Conservation (phyloP, 2,113 vertebrate species). For the Menura novaehollandiae region DNA sequence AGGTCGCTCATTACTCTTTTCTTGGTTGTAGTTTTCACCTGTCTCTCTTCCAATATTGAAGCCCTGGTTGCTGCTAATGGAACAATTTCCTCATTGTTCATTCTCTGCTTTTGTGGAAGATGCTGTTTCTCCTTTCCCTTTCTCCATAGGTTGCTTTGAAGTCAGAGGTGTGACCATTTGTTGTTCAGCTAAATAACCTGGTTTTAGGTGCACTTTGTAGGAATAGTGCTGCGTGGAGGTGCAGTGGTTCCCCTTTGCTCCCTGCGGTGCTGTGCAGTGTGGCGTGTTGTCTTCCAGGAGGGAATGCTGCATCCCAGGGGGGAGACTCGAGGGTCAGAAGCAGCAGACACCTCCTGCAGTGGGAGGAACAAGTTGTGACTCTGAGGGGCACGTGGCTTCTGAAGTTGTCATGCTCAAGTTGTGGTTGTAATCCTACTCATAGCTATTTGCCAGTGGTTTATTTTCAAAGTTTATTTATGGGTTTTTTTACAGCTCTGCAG, state of each 20-base stretch:
- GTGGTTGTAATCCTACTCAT: not conserved
- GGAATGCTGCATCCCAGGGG: not conserved
- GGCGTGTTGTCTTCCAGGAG: not conserved
- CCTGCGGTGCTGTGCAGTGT: accelerated
- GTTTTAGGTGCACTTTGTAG: accelerated
- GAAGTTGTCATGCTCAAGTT: not conserved
- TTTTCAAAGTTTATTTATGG: not conserved
- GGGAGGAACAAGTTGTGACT: not conserved
- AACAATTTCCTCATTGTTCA: not conserved
- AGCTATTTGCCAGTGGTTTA: not conserved
- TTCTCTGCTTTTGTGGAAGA: not conserved
- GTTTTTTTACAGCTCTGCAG: not conserved
- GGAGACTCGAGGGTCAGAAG: not conserved
- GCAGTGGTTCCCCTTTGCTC: not conserved
- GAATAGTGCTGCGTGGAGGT: not conserved
- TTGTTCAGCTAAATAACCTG: not conserved
- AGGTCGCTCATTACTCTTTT: not conserved
- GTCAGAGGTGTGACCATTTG: not conserved
- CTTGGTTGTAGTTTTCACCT: not conserved
- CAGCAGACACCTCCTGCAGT: accelerated
- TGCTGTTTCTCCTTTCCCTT: not conserved
- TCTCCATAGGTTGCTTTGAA: not conserved
- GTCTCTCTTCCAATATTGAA: not conserved
- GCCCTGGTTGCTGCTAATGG: not conserved
- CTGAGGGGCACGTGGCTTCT: not conserved